Evolutionary conservation across 2,113 vertebrate genomes (phyloP), one percentile per base, ranked within the genome.

Genomic region (Corydoras sp.): DNA sequence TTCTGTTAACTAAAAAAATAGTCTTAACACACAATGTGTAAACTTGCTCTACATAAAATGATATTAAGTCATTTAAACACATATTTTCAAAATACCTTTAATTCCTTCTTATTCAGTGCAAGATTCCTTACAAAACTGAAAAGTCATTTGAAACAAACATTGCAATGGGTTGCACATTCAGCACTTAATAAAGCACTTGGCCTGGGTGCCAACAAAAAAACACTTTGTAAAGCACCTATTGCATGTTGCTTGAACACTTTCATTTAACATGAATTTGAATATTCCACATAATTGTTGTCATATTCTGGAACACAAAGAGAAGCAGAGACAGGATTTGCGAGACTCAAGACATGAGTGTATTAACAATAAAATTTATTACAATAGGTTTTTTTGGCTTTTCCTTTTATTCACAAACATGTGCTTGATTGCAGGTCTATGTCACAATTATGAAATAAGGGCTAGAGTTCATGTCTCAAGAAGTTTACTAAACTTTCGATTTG

Each of bases 131-230:
- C 35, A 43, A 43, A 43, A 43, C 35, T 43, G 35, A 43, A 43
- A 43, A 43, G 24, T 75, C 51, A n/a, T 69, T 72, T 71, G 71
- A 43, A 43, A 43, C 4, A 43, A 76, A 49, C 72, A 67, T 62
- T 74, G 61, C 68, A 67, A 58, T 62, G 58, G 53, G 48, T 35
- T 3, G 59, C 69, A 74, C 43, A 10, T 62, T 58, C 58, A 62
- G 72, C 72, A 71, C 76, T 74, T 74, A 71, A 65, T 56, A 59
- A 15, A 62, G 53, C 69, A 61, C 68, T 68, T 14, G 59, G 59
- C 43, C 15, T 35, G 2, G 10, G 60, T 12, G 58, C 48, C 14
- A 43, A 32, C 58, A 53, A 30, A 43, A 70, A 15, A 53, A 58
- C 14, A 73, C 24, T 56, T 76, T 59, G 56, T 58, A 6, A 76